phyloP scores from a whole-genome alignment of 2,888 invertebrate genomes.

The Apamea sordens region DNA sequence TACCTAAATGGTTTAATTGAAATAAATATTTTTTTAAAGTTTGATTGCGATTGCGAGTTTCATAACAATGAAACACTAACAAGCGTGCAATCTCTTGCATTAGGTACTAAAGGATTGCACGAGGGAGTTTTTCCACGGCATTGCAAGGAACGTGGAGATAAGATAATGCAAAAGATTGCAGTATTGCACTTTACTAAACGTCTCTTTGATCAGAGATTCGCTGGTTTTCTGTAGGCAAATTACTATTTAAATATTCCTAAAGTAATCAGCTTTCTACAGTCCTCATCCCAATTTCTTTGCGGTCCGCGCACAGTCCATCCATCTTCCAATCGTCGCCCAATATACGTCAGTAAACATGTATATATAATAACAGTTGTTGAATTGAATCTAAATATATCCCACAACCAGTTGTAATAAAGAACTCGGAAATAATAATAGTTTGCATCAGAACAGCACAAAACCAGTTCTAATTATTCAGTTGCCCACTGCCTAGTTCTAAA shows the following conservation, averaged over 20 bases:
- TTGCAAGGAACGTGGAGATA: neutral
- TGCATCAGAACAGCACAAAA: neutral
- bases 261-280: neutral
- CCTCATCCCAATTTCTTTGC: neutral
- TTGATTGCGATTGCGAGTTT: neutral
- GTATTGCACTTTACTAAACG: neutral
- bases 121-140: neutral
- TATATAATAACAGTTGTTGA: neutral
- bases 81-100: neutral
- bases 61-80: neutral
- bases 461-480: constrained; percentile 3
- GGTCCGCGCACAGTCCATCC: neutral
- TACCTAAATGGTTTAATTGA: neutral
- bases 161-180: constrained; percentile 4
- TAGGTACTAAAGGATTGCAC: too few species aligned
- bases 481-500: neutral
- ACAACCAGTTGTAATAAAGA: neutral
- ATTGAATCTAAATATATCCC: neutral
- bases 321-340: neutral
- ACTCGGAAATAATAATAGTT: constrained; percentile 6
- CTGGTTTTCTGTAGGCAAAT: too few species aligned
- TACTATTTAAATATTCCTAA: too few species aligned
- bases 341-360: neutral
- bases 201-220: neutral
- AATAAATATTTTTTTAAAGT: neutral